Base-by-base conservation (phyloP, 2,113 vertebrate species). In the Toxotes jaculatrix region DNA sequence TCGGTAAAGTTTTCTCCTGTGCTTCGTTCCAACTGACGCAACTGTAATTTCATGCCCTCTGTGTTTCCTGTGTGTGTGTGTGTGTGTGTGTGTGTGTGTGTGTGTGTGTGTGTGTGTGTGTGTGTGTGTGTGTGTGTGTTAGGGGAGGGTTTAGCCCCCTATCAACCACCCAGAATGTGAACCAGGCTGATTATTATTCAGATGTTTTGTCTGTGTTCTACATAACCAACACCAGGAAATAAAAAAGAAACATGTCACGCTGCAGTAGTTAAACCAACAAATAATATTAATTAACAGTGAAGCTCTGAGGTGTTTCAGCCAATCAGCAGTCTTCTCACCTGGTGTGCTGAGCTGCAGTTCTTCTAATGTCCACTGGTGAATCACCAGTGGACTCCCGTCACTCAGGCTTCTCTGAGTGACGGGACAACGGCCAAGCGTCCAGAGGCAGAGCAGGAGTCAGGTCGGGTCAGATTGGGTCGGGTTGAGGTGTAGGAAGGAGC, bases 41-140 rank as follows among this genome's bases (percentile, higher is more conserved):
- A 93, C 83, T 86, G 88, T 90, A 93, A 93, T 93, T 94, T 93
- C 93, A 93, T 93, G 93, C 82, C 74, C 77, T 83, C 87, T 88
- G 87, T 92, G 84, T 85, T 80, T 83, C 84, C 87, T 63, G 60
- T 79, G 34, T 72, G 42, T 53, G 45, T 79, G 57, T 64, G 64
- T 74, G 1, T 27, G 27, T 27, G 27, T 27, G 68, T 70, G 86
- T 88, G 87, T 92, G 84, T 85, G 62, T 79, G 34, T 78, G 51
- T 55, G 47, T 79, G 65, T 65, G 64, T 75, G 40, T 83, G 86
- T 88, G 87, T 92, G 83, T 85, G 62, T 79, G 34, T 78, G 51
- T 55, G 47, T 79, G 65, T 65, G 71, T 75, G 53, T 51, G 61
- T 23, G 62, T 40, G 27, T 45, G 64, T 45, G 71, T 38, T 69